A percentile compares a stretch with the other conserved stretches of the same genome.
These are phyloP conservation scores for Hypocryptadius cinnamomeus DNA, from an alignment of 2,113 vertebrate genomes.

Conservation along the genomic window DNA sequence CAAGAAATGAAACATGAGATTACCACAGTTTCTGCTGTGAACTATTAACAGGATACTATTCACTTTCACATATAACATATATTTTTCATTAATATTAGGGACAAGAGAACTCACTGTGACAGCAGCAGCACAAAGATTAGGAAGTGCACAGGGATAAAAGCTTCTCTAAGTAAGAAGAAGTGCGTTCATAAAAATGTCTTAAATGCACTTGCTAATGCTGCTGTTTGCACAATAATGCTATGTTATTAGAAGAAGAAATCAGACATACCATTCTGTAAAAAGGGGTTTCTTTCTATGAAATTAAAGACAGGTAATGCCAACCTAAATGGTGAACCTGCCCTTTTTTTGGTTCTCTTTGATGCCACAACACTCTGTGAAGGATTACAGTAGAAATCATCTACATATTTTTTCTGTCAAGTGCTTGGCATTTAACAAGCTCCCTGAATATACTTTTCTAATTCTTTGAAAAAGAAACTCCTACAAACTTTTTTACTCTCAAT, in stretches of 20 bases:
- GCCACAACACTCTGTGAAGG: constrained; percentile 49
- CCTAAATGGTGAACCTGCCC: constrained; percentile 56
- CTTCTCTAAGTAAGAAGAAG: not conserved
- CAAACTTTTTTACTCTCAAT: not conserved
- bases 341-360: constrained; percentile 38
- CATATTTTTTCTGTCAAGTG: constrained; percentile 49
- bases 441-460: not conserved
- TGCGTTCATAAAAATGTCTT: not conserved
- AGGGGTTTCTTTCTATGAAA: constrained; percentile 14
- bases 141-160: not conserved
- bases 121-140: not conserved
- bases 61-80: not conserved
- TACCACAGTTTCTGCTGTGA: not conserved
- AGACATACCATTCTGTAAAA: not conserved
- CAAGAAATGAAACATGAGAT: not conserved
- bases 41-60: not conserved
- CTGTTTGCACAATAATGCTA: not conserved
- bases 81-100: not conserved
- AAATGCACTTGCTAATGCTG: not conserved
- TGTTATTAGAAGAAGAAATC: not conserved
- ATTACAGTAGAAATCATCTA: constrained; percentile 26
- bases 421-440: not conserved
- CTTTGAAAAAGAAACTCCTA: not conserved
- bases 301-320: constrained; percentile 27
- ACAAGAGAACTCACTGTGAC: not conserved